These are phyloP conservation scores for Indicator indicator DNA, from an alignment of 2,113 vertebrate genomes.

Conservation along the genomic window DNA sequence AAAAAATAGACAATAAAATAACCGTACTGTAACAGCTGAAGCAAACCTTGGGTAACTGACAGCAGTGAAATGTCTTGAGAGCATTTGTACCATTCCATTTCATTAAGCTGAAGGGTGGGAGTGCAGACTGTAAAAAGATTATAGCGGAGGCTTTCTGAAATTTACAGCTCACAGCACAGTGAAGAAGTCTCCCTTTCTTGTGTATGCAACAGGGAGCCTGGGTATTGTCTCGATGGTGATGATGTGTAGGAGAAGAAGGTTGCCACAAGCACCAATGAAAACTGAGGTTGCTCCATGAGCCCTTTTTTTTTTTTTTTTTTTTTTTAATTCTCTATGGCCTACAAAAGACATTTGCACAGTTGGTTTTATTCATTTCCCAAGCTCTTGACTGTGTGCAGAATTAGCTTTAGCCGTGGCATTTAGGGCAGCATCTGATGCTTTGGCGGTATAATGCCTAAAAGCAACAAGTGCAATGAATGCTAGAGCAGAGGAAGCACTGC, in stretches of 20 bases:
- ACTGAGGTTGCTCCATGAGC: slow-evolving; percentile 58
- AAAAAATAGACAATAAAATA: slow-evolving; percentile 59
- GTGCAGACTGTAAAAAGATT: slow-evolving; percentile 69
- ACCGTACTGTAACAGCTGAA: slow-evolving; percentile 66
- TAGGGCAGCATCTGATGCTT: neutral
- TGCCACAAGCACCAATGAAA: slow-evolving; percentile 73
- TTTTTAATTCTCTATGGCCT: neutral
- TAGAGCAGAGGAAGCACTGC: neutral
- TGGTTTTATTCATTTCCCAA: slow-evolving; percentile 12
- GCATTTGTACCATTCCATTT: slow-evolving; percentile 69
- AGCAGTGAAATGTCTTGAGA: slow-evolving; percentile 66
- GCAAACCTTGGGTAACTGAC: slow-evolving; percentile 66
- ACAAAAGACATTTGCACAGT: slow-evolving; percentile 46
- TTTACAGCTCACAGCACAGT: neutral
- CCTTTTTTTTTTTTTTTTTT: neutral
- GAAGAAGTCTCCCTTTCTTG: slow-evolving; percentile 31
- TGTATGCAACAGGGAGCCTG: slow-evolving; percentile 58
- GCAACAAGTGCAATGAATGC: neutral
- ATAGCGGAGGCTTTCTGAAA: slow-evolving; percentile 65
- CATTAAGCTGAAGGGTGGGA: slow-evolving; percentile 73
- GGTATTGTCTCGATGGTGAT: slow-evolving; percentile 52
- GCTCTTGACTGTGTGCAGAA: neutral
- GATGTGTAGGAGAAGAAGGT: slow-evolving; percentile 67
- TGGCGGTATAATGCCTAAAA: neutral
- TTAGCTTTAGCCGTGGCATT: neutral